Percentiles rank a stretch among this genome's conserved stretches.
phyloP scores from a whole-genome alignment of 2,888 invertebrate genomes.

The Leistus spinibarbis region DNA sequence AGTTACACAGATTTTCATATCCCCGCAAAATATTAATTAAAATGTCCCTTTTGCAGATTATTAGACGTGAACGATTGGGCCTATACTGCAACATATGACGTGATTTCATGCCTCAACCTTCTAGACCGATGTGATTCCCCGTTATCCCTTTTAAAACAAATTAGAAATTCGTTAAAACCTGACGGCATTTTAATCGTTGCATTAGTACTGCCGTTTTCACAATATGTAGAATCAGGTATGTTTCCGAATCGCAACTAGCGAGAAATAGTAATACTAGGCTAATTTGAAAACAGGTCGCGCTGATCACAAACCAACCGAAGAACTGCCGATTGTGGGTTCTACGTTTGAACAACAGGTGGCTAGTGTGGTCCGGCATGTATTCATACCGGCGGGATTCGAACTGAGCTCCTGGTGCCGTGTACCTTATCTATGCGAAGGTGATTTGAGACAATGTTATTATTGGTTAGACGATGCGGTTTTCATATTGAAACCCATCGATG shows the following conservation, averaged over 20 bases:
- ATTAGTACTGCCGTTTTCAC: constrained; percentile 89
- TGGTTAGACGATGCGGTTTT: constrained; percentile 92
- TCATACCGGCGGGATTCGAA: constrained; percentile 71
- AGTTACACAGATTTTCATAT: no score
- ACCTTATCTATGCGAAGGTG: constrained; percentile 97
- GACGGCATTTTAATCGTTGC: constrained; percentile 84
- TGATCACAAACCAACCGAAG: constrained; percentile 74
- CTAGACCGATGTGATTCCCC: constrained; percentile 93
- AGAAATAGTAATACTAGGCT: background rate
- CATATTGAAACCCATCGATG: constrained; percentile 64
- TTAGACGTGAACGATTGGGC: constrained; percentile 74
- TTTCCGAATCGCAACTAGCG: background rate
- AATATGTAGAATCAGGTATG: constrained; percentile 88
- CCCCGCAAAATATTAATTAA: no score
- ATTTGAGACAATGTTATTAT: constrained; percentile 88
- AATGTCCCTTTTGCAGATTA: no score
- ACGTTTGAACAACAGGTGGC: constrained; percentile 81
- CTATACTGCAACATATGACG: constrained; percentile 67
- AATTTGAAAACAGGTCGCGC: constrained; percentile 59
- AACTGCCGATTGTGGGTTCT: constrained; percentile 68
- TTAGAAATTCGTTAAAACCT: constrained; percentile 72
- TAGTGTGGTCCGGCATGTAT: constrained; percentile 69
- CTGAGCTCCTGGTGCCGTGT: constrained; percentile 86
- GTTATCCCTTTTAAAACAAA: constrained; percentile 74
- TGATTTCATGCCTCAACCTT: constrained; percentile 90